Conservation (phyloP, 2,888 invertebrate genomes). For the Rhorus exstirpatorius region DNA sequence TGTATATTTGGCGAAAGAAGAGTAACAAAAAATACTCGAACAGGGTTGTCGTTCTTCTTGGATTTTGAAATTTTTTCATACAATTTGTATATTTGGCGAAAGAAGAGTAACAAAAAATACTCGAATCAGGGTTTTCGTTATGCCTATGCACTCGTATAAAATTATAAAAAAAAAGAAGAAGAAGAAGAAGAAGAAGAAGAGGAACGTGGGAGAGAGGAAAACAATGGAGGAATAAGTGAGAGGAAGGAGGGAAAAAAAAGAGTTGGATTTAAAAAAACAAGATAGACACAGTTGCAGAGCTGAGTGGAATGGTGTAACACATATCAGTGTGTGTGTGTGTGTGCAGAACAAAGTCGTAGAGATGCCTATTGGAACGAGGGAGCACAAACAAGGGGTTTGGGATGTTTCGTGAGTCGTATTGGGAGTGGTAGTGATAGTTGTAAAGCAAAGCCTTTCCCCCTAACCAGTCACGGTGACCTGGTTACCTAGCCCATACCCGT, state of each 20-base stretch:
- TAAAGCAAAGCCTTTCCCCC: slow-evolving; percentile 79
- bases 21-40: too few relatives aligned
- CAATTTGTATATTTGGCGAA: too few relatives aligned
- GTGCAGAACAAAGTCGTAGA: slow-evolving; percentile 74
- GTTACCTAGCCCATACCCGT: slow-evolving; percentile 80
- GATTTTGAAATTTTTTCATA: too few relatives aligned
- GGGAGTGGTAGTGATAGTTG: slow-evolving; percentile 75
- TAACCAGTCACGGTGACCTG: slow-evolving; percentile 80
- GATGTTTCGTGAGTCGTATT: slow-evolving; percentile 76
- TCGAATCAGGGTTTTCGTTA: too few relatives aligned
- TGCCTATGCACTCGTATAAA: slow-evolving; percentile 53
- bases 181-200: slow-evolving; percentile 51
- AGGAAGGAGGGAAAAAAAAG: slow-evolving; percentile 26
- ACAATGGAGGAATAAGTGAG: slow-evolving; percentile 50
- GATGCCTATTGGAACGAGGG: slow-evolving; percentile 72
- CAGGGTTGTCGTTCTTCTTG: too few relatives aligned
- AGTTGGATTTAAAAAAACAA: slow-evolving; percentile 37
- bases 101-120: too few relatives aligned
- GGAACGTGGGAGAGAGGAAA: slow-evolving; percentile 19
- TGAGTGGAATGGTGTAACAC: slow-evolving; percentile 68
- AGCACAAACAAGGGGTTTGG: slow-evolving; percentile 44
- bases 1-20: too few relatives aligned
- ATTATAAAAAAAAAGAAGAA: slow-evolving; percentile 46
- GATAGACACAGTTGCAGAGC: slow-evolving; percentile 34
- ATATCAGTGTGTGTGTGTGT: slow-evolving; percentile 5